Conservation (phyloP, 92 coral and sea anemone genomes). For the Umimayanthus kanabou region DNA sequence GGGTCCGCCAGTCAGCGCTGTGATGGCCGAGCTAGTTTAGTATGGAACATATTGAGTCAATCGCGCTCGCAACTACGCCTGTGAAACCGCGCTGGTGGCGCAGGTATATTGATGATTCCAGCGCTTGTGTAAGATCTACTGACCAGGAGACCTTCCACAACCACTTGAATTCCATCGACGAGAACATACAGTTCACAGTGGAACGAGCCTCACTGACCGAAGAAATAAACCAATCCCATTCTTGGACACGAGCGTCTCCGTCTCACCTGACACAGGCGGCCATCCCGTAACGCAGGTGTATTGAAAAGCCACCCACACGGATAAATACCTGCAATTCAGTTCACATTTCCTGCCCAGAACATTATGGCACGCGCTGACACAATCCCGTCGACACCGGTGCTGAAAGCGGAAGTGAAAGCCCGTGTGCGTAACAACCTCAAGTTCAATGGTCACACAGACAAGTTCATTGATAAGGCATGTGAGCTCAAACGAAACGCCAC, state of each 20-base stretch:
- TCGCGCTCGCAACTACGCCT: constrained; percentile 25
- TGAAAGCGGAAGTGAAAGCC: constrained; percentile 17
- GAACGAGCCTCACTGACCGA: constrained; percentile 4
- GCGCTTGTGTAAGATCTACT: constrained; percentile 28
- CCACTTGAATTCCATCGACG: constrained; percentile 19
- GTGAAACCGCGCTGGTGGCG: constrained; percentile 22
- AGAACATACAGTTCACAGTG: constrained; percentile 5
- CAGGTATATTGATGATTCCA: constrained; percentile 26
- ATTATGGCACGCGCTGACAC: neutral
- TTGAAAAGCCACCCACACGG: constrained; percentile 2
- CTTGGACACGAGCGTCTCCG: constrained; percentile 9
- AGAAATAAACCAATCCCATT: constrained; percentile 1
- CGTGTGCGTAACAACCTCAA: constrained; percentile 17
- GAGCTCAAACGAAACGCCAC: neutral
- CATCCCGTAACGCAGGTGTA: neutral
- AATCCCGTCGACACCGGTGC: constrained; percentile 15
- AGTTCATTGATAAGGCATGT: neutral
- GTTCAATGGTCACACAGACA: neutral
- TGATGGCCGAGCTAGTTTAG: constrained; percentile 19
- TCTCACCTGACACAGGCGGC: constrained; percentile 18
- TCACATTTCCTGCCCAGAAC: neutral
- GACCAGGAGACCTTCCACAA: constrained; percentile 23
- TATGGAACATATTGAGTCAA: constrained; percentile 19
- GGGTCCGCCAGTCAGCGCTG: too few species aligned
- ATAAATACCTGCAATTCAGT: constrained; percentile 1